A percentile compares a stretch with the other conserved stretches of the same genome.
Conservation (phyloP, 2,888 invertebrate species). For the Acheta domesticus region DNA sequence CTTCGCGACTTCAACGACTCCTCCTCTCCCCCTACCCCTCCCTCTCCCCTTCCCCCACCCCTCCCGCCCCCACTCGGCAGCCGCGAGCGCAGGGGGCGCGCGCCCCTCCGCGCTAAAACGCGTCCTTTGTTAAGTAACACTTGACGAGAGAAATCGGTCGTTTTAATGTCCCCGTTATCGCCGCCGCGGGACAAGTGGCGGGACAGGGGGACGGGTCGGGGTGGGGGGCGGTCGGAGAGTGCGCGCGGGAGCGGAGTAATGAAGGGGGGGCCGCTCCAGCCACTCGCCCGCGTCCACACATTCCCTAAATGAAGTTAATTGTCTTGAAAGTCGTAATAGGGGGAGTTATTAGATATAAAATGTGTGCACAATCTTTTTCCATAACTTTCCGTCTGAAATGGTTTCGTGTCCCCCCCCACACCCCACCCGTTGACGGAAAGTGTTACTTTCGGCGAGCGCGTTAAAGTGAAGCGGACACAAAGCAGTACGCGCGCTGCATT, state of each 20-base stretch:
- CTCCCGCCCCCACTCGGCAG: background rate
- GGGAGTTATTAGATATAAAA: conserved; percentile 2
- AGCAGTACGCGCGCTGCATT: too few relatives aligned
- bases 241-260: background rate
- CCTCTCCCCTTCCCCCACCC: background rate
- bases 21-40: background rate
- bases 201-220: background rate
- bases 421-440: too few relatives aligned
- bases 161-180: conserved; percentile 10
- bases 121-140: background rate
- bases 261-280: background rate
- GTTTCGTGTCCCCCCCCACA: too few relatives aligned
- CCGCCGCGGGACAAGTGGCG: background rate
- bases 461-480: too few relatives aligned
- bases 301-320: conserved; percentile 6
- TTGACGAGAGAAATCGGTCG: conserved; percentile 9
- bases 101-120: background rate
- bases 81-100: background rate
- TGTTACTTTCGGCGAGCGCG: too few relatives aligned
- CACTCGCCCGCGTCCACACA: background rate
- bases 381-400: background rate
- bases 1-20: background rate
- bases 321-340: conserved; percentile 5
- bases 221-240: too few relatives aligned
- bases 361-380: conserved; percentile 6